Percentiles rank a stretch among this genome's conserved stretches.
phyloP scores from a whole-genome alignment of 2,888 invertebrate genomes.

The Oxycera nigricornis region DNA sequence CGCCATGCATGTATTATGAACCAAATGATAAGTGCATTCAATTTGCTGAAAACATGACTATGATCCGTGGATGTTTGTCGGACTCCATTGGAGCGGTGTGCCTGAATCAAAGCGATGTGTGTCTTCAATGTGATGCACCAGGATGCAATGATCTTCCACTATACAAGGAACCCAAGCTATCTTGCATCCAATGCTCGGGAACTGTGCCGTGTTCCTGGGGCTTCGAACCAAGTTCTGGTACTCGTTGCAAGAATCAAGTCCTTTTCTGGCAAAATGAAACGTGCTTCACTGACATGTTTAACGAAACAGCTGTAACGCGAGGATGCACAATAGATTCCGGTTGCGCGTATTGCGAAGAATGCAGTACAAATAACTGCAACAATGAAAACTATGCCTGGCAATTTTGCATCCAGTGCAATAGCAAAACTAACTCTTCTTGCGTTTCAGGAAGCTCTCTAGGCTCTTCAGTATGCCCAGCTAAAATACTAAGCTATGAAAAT shows the following conservation, averaged over 20 bases:
- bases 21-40: slow-evolving; percentile 50
- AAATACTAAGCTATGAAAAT: slow-evolving; percentile 12
- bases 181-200: slow-evolving; percentile 28
- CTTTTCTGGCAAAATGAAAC: background rate
- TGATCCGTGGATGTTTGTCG: slow-evolving; percentile 53
- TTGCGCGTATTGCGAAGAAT: background rate
- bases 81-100: slow-evolving; percentile 50
- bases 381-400: background rate
- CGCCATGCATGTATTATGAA: slow-evolving; percentile 49
- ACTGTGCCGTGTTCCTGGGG: slow-evolving; percentile 8
- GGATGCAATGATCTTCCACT: slow-evolving; percentile 50
- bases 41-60: slow-evolving; percentile 45
- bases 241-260: background rate
- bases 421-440: background rate
- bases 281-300: slow-evolving; percentile 3
- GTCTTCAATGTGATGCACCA: slow-evolving; percentile 46
- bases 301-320: background rate
- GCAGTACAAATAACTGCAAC: slow-evolving; percentile 34
- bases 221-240: background rate
- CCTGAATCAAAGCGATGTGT: slow-evolving; percentile 48
- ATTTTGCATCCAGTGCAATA: slow-evolving; percentile 27
- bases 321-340: slow-evolving; percentile 38
- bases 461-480: background rate
- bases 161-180: slow-evolving; percentile 19
- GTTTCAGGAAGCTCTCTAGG: background rate